Evolutionary conservation across 2,113 vertebrate genomes (phyloP).

Genomic region (Talpa occidentalis): DNA sequence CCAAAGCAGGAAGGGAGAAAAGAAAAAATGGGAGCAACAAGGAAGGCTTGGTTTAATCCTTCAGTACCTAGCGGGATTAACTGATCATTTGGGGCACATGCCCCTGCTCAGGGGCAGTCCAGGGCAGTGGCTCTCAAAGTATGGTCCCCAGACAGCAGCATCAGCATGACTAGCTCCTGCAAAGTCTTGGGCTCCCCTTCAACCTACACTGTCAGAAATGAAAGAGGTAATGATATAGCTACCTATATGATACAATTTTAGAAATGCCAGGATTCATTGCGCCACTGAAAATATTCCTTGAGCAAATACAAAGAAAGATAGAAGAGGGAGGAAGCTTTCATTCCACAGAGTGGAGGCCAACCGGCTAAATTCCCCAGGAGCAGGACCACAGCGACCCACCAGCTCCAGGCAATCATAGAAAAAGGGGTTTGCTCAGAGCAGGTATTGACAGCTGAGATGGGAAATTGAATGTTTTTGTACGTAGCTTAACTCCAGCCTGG

Average conservation of each 20-base stretch:
- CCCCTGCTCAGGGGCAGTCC: accelerated
- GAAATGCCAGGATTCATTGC: background rate
- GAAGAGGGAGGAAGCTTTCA: background rate
- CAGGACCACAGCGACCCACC: background rate
- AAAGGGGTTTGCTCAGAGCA: background rate
- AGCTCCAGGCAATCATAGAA: accelerated
- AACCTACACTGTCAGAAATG: background rate
- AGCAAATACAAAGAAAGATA: background rate
- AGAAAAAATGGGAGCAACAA: background rate
- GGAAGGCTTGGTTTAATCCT: background rate
- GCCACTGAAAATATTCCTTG: background rate
- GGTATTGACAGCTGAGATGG: accelerated
- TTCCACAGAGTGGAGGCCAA: background rate
- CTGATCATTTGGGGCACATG: accelerated
- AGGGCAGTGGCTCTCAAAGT: background rate
- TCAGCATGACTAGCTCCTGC: accelerated
- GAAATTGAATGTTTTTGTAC: accelerated
- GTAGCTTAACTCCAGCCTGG: accelerated
- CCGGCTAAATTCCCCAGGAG: background rate
- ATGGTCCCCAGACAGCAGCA: background rate
- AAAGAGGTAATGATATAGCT: background rate
- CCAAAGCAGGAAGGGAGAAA: background rate
- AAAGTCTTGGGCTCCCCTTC: background rate
- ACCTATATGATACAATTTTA: background rate
- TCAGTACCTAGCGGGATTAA: accelerated